phyloP scores from a whole-genome alignment of 64 coral and sea anemone species.

The Porites australiensis region DNA sequence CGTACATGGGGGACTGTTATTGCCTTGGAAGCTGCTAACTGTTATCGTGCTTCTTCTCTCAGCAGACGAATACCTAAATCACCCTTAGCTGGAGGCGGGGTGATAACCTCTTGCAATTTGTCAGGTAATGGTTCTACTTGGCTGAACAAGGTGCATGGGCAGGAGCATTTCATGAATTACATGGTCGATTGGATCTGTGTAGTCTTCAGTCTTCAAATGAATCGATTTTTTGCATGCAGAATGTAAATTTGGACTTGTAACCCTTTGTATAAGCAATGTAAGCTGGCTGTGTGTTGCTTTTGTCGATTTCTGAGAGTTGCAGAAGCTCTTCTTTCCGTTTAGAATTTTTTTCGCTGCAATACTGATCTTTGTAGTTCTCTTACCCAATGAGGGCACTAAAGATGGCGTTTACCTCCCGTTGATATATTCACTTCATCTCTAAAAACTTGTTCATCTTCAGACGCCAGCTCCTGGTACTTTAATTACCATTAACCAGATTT shows the following conservation, averaged over 20 bases:
- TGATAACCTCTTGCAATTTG: background rate
- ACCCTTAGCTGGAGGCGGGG: background rate
- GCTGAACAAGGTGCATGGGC: constrained; percentile 12
- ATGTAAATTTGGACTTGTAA: background rate
- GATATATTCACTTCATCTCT: constrained; percentile 21
- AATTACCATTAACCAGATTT: background rate
- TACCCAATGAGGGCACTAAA: background rate
- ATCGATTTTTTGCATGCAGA: constrained; percentile 5
- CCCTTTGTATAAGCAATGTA: constrained; percentile 12
- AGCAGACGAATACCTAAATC: background rate
- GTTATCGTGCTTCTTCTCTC: background rate
- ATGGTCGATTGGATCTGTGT: background rate
- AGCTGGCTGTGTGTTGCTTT: background rate
- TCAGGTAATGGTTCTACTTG: background rate
- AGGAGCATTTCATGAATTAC: background rate
- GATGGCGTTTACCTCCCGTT: constrained; percentile 31
- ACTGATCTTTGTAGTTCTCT: constrained; percentile 5
- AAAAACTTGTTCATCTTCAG: background rate
- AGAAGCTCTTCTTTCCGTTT: constrained; percentile 10
- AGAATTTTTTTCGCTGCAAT: background rate
- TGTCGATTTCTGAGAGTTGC: background rate
- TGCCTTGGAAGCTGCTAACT: background rate
- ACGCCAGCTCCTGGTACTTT: background rate
- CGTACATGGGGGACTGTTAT: background rate
- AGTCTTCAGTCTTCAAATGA: constrained; percentile 11